These are phyloP conservation scores for Glareola pratincola DNA, from an alignment of 2,113 vertebrate species.

Conservation along the genomic window DNA sequence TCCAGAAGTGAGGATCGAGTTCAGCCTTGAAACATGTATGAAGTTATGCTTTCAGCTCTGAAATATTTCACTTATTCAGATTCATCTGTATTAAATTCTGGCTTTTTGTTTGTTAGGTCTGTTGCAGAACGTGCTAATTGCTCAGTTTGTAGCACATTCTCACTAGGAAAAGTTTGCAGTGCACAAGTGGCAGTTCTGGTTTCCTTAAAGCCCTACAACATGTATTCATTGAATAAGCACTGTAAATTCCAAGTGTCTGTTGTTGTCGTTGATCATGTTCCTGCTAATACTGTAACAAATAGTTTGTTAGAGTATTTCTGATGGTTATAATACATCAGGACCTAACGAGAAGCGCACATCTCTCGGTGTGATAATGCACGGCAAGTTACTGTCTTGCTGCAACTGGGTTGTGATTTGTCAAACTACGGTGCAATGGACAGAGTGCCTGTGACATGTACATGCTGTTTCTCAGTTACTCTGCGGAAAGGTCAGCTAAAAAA, in stretches of 20 bases:
- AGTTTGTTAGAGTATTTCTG: background rate
- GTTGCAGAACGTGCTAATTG: background rate
- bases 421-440: background rate
- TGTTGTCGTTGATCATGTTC: background rate
- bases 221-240: background rate
- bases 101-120: background rate
- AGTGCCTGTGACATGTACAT: background rate
- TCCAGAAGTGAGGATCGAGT: background rate
- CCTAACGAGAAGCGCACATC: accelerated
- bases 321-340: background rate
- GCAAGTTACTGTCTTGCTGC: background rate
- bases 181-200: background rate
- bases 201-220: background rate
- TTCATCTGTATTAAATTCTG: background rate
- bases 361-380: background rate
- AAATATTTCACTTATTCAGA: background rate
- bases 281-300: background rate
- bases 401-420: slow-evolving; percentile 10
- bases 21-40: background rate
- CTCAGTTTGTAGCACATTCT: background rate
- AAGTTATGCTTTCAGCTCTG: background rate
- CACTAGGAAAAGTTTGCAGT: background rate
- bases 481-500: background rate
- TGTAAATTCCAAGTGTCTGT: background rate
- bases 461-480: background rate